Conservation (phyloP, 2,113 vertebrate genomes). For the Cathartes aura region DNA sequence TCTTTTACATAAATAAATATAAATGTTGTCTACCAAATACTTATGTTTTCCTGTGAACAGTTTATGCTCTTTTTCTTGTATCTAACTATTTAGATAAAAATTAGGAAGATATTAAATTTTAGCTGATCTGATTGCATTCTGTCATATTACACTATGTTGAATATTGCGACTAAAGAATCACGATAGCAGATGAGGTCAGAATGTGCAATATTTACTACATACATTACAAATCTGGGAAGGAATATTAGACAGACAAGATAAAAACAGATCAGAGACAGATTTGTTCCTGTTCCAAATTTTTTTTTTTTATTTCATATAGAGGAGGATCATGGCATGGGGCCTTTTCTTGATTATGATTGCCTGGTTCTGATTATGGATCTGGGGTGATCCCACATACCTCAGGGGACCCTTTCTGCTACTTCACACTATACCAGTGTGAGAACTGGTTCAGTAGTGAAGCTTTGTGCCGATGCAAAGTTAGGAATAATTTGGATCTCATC, state of each 20-base stretch:
- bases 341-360: background rate
- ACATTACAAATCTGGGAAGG: background rate
- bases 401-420: background rate
- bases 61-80: background rate
- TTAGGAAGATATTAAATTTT: background rate
- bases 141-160: background rate
- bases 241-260: background rate
- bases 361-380: background rate
- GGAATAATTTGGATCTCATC: background rate
- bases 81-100: background rate
- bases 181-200: background rate
- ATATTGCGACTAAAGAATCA: background rate
- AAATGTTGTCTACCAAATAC: background rate
- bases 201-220: background rate
- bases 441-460: background rate
- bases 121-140: background rate
- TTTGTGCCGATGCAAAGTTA: background rate
- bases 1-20: background rate
- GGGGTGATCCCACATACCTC: background rate
- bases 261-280: background rate
- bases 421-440: background rate
- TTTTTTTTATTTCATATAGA: background rate
- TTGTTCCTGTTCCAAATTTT: background rate
- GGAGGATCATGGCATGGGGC: background rate
- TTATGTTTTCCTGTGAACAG: background rate